These are phyloP conservation scores for Mimumesa dahlbomi DNA, from an alignment of 2,888 invertebrate genomes.

Conservation along the genomic window DNA sequence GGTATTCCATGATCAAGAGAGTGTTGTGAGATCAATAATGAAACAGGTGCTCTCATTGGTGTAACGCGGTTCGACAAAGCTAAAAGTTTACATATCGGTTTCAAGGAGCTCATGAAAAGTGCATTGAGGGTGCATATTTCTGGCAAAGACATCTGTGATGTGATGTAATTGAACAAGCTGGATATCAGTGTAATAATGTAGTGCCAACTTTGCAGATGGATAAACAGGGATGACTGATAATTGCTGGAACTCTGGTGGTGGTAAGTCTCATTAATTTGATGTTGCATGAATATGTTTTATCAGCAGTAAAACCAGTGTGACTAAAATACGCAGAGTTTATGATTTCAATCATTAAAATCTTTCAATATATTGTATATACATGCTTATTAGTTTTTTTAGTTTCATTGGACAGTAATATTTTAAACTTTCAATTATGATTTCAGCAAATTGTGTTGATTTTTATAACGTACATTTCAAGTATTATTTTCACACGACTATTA, in stretches of 20 bases:
- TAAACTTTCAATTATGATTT: neutral
- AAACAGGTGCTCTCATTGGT: conserved; percentile 48
- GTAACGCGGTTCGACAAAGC: conserved; percentile 40
- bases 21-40: conserved; percentile 58
- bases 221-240: conserved; percentile 89
- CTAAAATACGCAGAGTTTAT: neutral
- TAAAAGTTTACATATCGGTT: conserved; percentile 49
- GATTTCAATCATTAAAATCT: neutral
- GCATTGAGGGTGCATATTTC: conserved; percentile 63
- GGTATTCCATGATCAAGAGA: conserved; percentile 37
- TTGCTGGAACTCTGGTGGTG: conserved; percentile 90
- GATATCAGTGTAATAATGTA: conserved; percentile 70
- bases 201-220: conserved; percentile 78
- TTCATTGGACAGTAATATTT: too few relatives aligned
- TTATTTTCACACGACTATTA: too few relatives aligned
- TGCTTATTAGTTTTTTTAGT: too few relatives aligned
- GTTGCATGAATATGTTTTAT: neutral
- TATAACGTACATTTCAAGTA: neutral
- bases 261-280: conserved; percentile 78
- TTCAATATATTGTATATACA: neutral
- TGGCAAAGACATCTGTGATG: conserved; percentile 66
- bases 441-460: neutral
- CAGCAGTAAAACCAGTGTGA: too few relatives aligned
- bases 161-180: conserved; percentile 67
- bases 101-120: conserved; percentile 57